A percentile compares a stretch with the other conserved stretches of the same genome.
Evolutionary conservation across 2,113 vertebrate genomes (phyloP).

Genomic region (Artemisiospiza belli): DNA sequence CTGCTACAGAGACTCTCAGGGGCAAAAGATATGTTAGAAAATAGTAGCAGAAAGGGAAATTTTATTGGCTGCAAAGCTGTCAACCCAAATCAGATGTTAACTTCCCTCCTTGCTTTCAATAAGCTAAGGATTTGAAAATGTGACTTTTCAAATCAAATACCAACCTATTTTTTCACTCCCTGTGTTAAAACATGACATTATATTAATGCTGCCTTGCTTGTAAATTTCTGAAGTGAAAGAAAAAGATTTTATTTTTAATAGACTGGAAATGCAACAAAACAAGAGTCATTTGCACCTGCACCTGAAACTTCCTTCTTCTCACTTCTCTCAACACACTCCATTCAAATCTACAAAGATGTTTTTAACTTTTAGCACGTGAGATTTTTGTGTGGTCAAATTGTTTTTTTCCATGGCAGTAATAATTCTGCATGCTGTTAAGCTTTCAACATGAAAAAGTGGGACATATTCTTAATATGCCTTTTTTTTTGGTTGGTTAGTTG

Average conservation of each 20-base stretch:
- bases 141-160: not conserved
- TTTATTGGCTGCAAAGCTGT: conserved; percentile 14
- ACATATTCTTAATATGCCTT: not conserved
- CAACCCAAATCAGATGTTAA: conserved; percentile 22
- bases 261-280: not conserved
- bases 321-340: not conserved
- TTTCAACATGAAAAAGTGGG: not conserved
- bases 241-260: not conserved
- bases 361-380: not conserved
- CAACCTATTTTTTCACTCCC: not conserved
- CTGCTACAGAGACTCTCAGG: not conserved
- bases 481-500: not conserved
- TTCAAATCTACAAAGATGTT: not conserved
- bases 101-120: not conserved
- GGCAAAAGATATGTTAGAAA: conserved; percentile 1
- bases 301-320: not conserved
- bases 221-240: not conserved
- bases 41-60: not conserved
- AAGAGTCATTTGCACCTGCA: not conserved
- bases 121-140: conserved; percentile 10
- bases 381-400: not conserved
- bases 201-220: not conserved
- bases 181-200: not conserved
- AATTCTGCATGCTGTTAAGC: not conserved
- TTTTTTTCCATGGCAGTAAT: not conserved